phyloP scores from a whole-genome alignment of 2,113 vertebrate genomes.

The Esox niger region DNA sequence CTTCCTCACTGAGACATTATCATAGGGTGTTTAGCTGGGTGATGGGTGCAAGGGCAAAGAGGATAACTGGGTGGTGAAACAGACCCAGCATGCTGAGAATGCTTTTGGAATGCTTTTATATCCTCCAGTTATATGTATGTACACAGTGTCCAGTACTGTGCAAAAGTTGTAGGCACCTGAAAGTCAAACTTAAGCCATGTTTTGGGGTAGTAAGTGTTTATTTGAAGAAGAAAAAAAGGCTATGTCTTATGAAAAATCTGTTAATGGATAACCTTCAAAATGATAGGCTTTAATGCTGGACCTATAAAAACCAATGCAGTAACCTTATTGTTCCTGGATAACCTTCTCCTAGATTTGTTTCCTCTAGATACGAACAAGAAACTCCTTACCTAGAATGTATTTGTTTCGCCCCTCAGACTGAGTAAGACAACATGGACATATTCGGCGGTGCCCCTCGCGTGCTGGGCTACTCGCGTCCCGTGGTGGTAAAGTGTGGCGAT shows the following conservation, averaged over 20 bases:
- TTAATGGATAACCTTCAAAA: no score
- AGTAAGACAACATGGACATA: constrained; percentile 71
- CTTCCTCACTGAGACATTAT: constrained; percentile 3
- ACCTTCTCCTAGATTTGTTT: not conserved
- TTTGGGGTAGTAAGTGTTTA: no score
- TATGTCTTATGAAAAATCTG: no score
- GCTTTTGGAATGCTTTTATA: not conserved
- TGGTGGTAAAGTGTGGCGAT: constrained; percentile 74
- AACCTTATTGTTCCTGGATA: not conserved
- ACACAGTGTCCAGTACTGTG: no score
- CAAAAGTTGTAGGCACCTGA: no score
- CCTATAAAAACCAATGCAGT: no score
- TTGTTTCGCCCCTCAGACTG: not conserved
- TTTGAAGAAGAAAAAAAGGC: no score
- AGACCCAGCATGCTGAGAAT: not conserved
- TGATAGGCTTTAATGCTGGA: not conserved
- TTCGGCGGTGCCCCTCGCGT: constrained; percentile 86
- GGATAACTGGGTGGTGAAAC: no score
- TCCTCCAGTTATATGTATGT: no score
- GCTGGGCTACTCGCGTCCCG: constrained; percentile 84
- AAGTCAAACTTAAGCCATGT: no score
- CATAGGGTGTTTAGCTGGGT: not conserved
- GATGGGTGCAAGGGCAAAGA: no score
- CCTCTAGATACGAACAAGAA: not conserved
- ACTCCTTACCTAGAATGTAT: not conserved